Conservation (phyloP, 2,113 vertebrate genomes). For the Chaenocephalus aceratus region DNA sequence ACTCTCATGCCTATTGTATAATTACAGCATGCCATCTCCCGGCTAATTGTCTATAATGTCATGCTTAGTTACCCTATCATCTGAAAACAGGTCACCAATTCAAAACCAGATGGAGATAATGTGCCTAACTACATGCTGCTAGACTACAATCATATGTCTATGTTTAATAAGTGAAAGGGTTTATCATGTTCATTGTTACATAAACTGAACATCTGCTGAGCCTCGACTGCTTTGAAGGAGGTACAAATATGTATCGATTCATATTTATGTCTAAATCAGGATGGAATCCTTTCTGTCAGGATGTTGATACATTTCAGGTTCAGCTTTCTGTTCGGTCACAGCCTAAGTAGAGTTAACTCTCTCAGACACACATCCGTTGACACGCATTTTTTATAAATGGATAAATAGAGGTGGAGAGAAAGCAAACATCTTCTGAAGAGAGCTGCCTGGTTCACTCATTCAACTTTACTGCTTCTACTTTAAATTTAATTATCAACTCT, state of each 20-base stretch:
- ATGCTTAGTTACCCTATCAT: constrained; percentile 48
- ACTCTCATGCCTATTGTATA: constrained; percentile 39
- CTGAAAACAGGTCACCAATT: constrained; percentile 27
- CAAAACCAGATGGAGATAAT: constrained; percentile 5
- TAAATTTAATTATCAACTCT: constrained; percentile 48
- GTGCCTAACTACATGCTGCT: neutral
- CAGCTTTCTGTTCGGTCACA: neutral
- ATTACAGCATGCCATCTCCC: constrained; percentile 46
- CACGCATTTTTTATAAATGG: constrained; percentile 14
- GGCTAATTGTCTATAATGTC: constrained; percentile 69
- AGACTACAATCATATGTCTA: neutral
- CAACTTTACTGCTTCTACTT: constrained; percentile 8
- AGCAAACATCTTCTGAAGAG: constrained; percentile 27
- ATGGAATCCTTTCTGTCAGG: neutral
- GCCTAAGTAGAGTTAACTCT: neutral
- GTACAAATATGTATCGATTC: neutral
- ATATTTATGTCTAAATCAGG: neutral
- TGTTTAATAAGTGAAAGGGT: constrained; percentile 20
- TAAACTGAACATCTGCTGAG: neutral
- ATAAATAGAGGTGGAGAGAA: constrained; percentile 42
- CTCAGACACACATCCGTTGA: neutral
- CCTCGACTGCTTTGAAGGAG: neutral
- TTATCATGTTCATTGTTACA: neutral
- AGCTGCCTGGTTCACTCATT: constrained; percentile 6
- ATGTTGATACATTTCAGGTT: constrained; percentile 16